Base-by-base conservation (phyloP, 2,888 invertebrate genomes). In the Elysia crispata region DNA sequence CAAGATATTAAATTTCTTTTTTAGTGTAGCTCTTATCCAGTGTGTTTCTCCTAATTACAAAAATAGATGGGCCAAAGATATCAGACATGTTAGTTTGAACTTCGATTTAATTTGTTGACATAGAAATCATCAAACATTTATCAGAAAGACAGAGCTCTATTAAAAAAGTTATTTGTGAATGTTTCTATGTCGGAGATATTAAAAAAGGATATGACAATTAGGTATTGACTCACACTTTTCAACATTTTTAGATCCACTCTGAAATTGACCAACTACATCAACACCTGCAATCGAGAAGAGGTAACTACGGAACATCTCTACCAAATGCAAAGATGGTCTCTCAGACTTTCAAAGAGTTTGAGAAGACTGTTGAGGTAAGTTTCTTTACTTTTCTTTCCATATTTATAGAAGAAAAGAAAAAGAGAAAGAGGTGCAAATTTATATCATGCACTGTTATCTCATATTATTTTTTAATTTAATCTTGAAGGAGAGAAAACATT, bases 251-350 rank as follows among this genome's bases (percentile, higher is more conserved):
- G 91, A 95, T 96, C 80, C 95, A 95, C 90, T 94, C 94, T 30
- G 95, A 95, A 89, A 93, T 96, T 80, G 94, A 95, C 87, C 95
- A 95, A 87, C 92, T 95, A 81, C 94, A 94, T 85, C 92, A 93
- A 75, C 95, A 95, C 89, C 92, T 95, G 86, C 92, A 93, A 83
- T 94, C 94, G 80, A 93, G 95, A 85, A 94, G 94, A 87, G 95
- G 94, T 78, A 95, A 95, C 92, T 95, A 94, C 91, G 95, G 95
- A 49, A 95, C 95, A 89, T 95, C 95, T 84, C 92, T 95, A 85
- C 93, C 94, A 11, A 94, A 95, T 57, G 95, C 95, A 11, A 94
- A 94, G 90, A 94, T 95, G 76, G 95, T 95, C 67, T 95, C 95
- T 8, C 92, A 94, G 85, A 95, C 95, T 50, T 96, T 96, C 90